Conservation (phyloP, 2,888 invertebrate species). For the Caprella mutica region DNA sequence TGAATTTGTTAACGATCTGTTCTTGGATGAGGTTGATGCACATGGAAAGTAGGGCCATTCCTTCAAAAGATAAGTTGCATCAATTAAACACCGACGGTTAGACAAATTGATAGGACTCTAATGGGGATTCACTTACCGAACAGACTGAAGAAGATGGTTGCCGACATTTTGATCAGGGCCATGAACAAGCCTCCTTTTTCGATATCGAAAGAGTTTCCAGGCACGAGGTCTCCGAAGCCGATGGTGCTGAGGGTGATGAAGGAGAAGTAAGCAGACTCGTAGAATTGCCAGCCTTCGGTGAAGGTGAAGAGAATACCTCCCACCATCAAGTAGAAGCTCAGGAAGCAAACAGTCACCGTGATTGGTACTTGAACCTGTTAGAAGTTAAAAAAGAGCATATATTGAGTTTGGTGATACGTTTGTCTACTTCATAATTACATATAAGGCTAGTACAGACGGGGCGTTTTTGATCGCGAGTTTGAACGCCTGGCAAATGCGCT, state of each 20-base stretch:
- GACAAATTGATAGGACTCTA: neutral
- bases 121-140: conserved; percentile 37
- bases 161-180: conserved; percentile 35
- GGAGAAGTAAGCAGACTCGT: conserved; percentile 39
- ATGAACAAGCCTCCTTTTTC: conserved; percentile 21
- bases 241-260: conserved; percentile 43
- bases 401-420: neutral
- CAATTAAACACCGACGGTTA: neutral
- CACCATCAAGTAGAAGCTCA: conserved; percentile 35
- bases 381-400: neutral
- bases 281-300: conserved; percentile 36
- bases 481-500: too few relatives aligned
- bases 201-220: conserved; percentile 37
- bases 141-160: conserved; percentile 39
- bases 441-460: neutral
- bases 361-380: conserved; percentile 36
- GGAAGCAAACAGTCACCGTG: conserved; percentile 35
- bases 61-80: conserved; percentile 12
- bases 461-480: too few relatives aligned
- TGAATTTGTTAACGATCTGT: conserved; percentile 39
- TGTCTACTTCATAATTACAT: neutral
- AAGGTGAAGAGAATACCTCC: conserved; percentile 35
- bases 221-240: conserved; percentile 42
- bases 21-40: conserved; percentile 43
- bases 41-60: conserved; percentile 42